Evolutionary conservation across 1,140 invertebrate genomes (phyloP), one percentile per base, ranked within the genome.

Genomic region (Nebria ingens): DNA sequence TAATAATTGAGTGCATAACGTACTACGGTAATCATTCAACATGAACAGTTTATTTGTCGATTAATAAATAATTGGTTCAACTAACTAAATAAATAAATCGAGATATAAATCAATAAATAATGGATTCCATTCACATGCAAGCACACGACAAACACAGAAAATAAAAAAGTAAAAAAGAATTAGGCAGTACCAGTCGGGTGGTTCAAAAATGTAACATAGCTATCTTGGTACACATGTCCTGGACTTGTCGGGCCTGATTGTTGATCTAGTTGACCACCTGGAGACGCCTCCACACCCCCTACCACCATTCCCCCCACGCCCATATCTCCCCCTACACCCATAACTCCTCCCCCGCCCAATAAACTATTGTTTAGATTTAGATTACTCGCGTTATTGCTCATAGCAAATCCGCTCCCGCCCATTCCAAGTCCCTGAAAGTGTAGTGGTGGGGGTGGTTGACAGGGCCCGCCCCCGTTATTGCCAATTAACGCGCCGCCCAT

Each of bases 151-250:
- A 49, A 56, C 49, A 54, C 40, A 42, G 22, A 53, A 56, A 56
- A 56, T 55, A 62, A 58, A 56, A 67, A 64, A 65, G 56, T 60
- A 65, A 64, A 62, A 64, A 57, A 61, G 53, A 60, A 62, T 62
- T 66, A 65, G 65, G 66, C 64, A 65, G 69, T 75, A 72, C 71
- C 76, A 62, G 72, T 77, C 63, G 78, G 76, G 65, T 79, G 75
- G 67, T 80, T 82, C 65, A 83, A 76, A 70, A 82, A 83, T 58
- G 80, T 82, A 66, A 83, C 79, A 67, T 82, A 83, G 70, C 79
- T 83, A 74, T 83, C 81, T 71, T 83, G 82, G 66, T 81, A 83
- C 67, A 76, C 69, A 59, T 68, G 63, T 67, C 69, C 69, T 64
- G 57, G 40, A 11, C 3, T 45, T 45, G 6, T 17, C 9, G 63